Base-by-base conservation (phyloP, 2,113 vertebrate genomes). In the Phodopus roborovskii region DNA sequence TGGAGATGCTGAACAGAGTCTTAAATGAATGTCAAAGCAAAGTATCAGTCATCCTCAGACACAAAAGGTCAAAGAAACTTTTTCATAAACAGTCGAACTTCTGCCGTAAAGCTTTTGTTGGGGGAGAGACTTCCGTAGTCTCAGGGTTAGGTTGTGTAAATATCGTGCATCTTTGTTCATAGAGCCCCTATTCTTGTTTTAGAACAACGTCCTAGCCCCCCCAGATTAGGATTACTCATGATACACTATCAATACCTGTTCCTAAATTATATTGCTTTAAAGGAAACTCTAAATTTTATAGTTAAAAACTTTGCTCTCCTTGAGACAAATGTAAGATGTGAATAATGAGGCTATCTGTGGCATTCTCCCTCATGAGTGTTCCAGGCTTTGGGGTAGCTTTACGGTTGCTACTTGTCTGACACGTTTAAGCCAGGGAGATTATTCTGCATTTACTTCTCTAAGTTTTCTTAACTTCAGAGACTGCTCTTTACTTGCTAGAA, bases 281-380 rank as follows among this genome's bases (percentile, higher is more conserved):
- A n/a, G 36, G 13, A 96, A 92, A 68, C 95, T 87, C 30, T 88
- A 74, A 94, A 90, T 68, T 42, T 83, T 42, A 64, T 70, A 85
- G 53, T 87, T 15, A 78, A 94, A 20, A 88, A 50, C 84, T 70
- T 64, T 13, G 83, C 22, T 91, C 1, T 39, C 36, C 15, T 94
- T 33, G 28, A 45, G 33, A 28, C 48, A 95, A 87, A 68, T 87
- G 53, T 20, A 77, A 84, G 30, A n/a, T 84, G 9, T 64, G 39
- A 94, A 75, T 62, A 88, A 88, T 66, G 6, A 71, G 60, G 8
- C 12, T 70, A n/a, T 81, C 71, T 83, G 26, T 48, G 78, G 19
- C 71, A 62, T 45, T 91, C n/a, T 91, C 94, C 78, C 50, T 7
- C 0, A 17, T 6, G 48, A 28, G 5, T 7, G 16, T 12, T 70